Base-by-base conservation (phyloP, 2,113 vertebrate species). In the Lycocorax pyrrhopterus region DNA sequence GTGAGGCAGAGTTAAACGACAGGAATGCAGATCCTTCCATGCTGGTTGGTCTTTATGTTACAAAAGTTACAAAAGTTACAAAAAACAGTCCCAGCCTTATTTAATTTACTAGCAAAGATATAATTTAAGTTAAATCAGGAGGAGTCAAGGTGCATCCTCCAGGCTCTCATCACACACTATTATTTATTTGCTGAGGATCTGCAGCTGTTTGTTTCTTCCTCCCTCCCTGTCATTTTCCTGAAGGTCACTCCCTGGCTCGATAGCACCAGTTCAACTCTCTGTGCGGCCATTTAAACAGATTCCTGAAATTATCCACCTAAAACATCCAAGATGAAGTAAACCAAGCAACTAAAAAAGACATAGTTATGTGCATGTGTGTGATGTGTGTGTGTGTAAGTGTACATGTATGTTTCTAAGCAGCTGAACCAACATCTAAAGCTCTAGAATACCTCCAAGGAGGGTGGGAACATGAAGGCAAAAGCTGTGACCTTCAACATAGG, bases 181-280 rank as follows among this genome's bases (percentile, higher is more conserved):
- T 67, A 74, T 44, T 85, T 73, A 84, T 85, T 88, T 90, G 62
- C 41, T 64, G 75, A 94, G 76, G 66, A 73, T 49, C n/a, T 93
- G 75, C 82, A 95, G 79, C 85, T 95, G 88, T 46, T 95, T 95
- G 63, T 43, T 94, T 41, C 49, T 85, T 85, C n/a, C 46, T 76
- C 56, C 78, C 32, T 87, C 25, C 13, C 19, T 67, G 9, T 58
- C 33, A 64, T 67, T 87, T 71, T 76, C 63, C 59, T 46, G n/a
- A 62, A 37, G 71, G 82, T 91, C 53, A 58, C 32, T 47, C 41
- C 41, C 53, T 53, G 30, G 25, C 37, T 92, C 1, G 1, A 17
- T 16, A 76, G n/a, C 37, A 87, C 20, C 26, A 51, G 29, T 51
- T 81, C 77, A 84, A 19, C 51, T 80, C 30, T 72, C 74, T 90